Percentiles rank a stretch among this genome's conserved stretches.
phyloP scores from a whole-genome alignment of 2,888 invertebrate species.

The Xanthostigma xanthostigma region DNA sequence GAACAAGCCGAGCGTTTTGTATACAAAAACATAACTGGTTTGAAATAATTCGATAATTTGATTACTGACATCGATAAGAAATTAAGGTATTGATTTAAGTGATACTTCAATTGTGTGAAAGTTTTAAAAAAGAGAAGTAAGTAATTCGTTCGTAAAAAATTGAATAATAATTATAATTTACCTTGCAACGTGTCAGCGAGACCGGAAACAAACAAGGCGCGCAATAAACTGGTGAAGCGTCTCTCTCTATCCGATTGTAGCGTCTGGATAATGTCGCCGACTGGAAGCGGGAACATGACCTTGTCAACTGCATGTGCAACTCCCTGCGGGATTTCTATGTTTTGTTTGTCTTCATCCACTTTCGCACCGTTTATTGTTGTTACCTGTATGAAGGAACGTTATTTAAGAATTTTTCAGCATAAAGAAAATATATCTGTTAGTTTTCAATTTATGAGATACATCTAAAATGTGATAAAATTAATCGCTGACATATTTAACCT shows the following conservation, averaged over 20 bases:
- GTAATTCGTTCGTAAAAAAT: background rate
- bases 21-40: too few species aligned
- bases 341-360: constrained; percentile 64
- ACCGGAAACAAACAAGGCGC: constrained; percentile 62
- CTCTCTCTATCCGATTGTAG: constrained; percentile 70
- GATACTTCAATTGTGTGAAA: too few species aligned
- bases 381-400: constrained; percentile 31
- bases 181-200: constrained; percentile 59
- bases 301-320: constrained; percentile 72
- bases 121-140: background rate
- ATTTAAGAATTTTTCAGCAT: too few species aligned
- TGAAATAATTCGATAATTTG: too few species aligned
- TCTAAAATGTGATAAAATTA: too few species aligned
- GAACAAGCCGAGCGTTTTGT: too few species aligned
- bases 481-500: too few species aligned
- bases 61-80: too few species aligned
- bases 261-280: constrained; percentile 73
- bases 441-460: too few species aligned
- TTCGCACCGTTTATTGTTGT: constrained; percentile 77
- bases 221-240: constrained; percentile 63
- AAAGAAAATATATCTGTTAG: too few species aligned
- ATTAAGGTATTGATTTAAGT: too few species aligned
- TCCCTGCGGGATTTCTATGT: constrained; percentile 73
- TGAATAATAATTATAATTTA: constrained; percentile 20
- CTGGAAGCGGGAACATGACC: constrained; percentile 81